Percentiles rank a stretch among this genome's conserved stretches.
phyloP scores from a whole-genome alignment of 2,113 vertebrate genomes.

The Poeciliopsis retropinna region DNA sequence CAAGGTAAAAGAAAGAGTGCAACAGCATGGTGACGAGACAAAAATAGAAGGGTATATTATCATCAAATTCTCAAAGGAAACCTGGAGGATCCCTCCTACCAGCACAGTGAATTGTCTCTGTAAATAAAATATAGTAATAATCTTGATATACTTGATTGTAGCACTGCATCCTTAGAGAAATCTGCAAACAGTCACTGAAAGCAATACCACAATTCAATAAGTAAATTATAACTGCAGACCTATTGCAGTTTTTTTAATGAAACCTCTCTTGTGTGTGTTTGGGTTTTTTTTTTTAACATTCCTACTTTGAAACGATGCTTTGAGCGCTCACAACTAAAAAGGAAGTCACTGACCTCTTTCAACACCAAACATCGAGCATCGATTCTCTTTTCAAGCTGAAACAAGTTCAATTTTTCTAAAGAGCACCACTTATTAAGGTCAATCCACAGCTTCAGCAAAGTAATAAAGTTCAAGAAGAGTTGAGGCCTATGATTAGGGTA shows the following conservation, averaged over 20 bases:
- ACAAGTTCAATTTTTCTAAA: conserved; percentile 28
- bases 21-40: background rate
- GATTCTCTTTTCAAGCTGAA: conserved; percentile 29
- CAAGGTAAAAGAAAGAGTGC: conserved; percentile 1
- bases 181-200: conserved; percentile 13
- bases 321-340: conserved; percentile 12
- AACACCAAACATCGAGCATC: background rate
- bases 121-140: conserved; percentile 7
- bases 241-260: background rate
- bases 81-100: conserved; percentile 16
- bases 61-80: conserved; percentile 22
- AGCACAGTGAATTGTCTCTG: conserved; percentile 1
- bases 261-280: background rate
- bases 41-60: conserved; percentile 27
- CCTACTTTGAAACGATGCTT: background rate
- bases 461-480: conserved; percentile 2
- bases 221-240: background rate
- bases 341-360: conserved; percentile 24
- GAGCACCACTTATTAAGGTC: conserved; percentile 10
- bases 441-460: conserved; percentile 2
- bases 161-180: background rate
- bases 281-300: background rate
- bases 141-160: conserved; percentile 6
- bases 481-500: background rate
- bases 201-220: background rate